Base-by-base conservation (phyloP, 35 echinoderm and acorn worm genomes). In the Chiridota heheva region DNA sequence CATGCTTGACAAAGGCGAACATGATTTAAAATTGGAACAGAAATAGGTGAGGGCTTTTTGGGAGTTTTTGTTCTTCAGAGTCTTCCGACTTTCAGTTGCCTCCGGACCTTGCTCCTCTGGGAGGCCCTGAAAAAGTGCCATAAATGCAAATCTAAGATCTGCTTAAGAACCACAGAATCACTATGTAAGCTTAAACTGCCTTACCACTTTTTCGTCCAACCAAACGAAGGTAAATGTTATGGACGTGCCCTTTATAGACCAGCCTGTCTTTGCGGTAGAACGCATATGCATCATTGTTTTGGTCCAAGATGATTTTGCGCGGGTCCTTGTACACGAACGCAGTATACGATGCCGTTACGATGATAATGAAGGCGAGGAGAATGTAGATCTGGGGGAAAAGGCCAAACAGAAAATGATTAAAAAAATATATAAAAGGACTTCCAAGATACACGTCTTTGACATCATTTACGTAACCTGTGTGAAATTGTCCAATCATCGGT, bases 161-260 rank as follows among this genome's bases (percentile, higher is more conserved):
- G n/a, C 47, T 8, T 51, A n/a, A n/a, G 8, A n/a, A 51, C 8
- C 8, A n/a, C n/a, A n/a, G 8, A 51, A n/a, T 51, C 8, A 8
- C 8, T n/a, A 41, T 72, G 41, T 72, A 31, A 37, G 38, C 32
- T 20, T 43, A 24, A 32, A 53, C 15, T 33, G 33, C 45, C 87
- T 77, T 72, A 87, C 93, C 93, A 44, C 93, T 85, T 48, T 96
- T 96, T 44, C 87, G 93, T 18, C 93, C 93, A 13, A 86, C 68
- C 3, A 96, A 79, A 7, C 93, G 77, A 29, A 96, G 90, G 37
- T 96, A 96, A 35, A 96, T 87, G 38, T 96, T 96, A 76, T 96
- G 88, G 16, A 96, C 59, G 27, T 89, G 88, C 16, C 93, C 93
- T 35, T 71, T 73, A 65, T 96, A 91, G 3, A 86, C 42, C 7